These are phyloP conservation scores for Tetrao urogallus DNA, from an alignment of 2,113 vertebrate genomes.

Conservation along the genomic window DNA sequence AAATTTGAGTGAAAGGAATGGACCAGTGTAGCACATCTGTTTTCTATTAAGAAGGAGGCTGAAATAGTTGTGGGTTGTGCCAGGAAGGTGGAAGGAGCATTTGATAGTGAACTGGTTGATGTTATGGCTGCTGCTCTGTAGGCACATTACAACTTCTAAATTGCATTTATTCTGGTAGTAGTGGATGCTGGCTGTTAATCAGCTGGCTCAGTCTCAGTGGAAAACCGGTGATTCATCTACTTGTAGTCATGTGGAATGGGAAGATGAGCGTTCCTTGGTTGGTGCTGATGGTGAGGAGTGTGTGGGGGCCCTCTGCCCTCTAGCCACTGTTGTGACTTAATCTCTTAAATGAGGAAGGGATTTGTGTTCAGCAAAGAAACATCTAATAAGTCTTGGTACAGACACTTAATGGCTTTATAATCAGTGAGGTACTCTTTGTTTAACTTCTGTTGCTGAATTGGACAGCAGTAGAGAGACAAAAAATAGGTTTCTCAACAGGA, in stretches of 20 bases:
- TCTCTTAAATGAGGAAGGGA: too few relatives aligned
- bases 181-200: neutral
- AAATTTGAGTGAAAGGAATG: neutral
- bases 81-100: neutral
- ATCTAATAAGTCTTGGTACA: accelerated
- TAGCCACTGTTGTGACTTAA: neutral
- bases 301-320: neutral
- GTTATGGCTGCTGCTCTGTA: neutral
- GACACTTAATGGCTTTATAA: neutral
- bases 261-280: neutral
- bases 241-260: neutral
- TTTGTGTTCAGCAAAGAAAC: neutral
- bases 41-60: neutral
- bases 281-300: neutral
- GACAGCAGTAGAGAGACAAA: neutral
- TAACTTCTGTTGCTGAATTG: neutral
- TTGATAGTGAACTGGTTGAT: neutral
- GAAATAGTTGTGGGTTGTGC: neutral
- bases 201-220: neutral
- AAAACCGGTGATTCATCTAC: neutral
- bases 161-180: neutral
- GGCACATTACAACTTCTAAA: neutral
- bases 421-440: accelerated
- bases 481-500: neutral
- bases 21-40: neutral